Conservation (phyloP, 2,797 vertebrate species). For the Tolypeutes matacus region DNA sequence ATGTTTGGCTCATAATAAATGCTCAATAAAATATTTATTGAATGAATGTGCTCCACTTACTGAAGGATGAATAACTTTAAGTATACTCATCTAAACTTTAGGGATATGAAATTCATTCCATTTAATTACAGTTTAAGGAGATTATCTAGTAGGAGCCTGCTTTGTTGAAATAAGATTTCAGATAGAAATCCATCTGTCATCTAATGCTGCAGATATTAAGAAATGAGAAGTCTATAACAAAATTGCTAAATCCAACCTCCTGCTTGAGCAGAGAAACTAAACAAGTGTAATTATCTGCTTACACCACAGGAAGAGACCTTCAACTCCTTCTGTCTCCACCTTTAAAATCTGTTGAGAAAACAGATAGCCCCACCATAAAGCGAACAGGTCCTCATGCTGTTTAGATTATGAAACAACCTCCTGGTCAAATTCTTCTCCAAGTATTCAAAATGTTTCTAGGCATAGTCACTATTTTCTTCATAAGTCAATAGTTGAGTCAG, state of each 20-base stretch:
- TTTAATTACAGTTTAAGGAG: constrained; percentile 76
- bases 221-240: constrained; percentile 64
- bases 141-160: constrained; percentile 73
- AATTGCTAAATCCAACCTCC: constrained; percentile 56
- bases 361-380: neutral
- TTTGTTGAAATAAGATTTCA: constrained; percentile 76
- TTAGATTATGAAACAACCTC: constrained; percentile 5
- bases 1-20: constrained; percentile 51
- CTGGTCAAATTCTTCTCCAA: constrained; percentile 49
- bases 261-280: constrained; percentile 25
- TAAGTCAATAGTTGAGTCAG: neutral
- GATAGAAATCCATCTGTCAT: constrained; percentile 73
- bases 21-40: constrained; percentile 74
- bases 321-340: constrained; percentile 30
- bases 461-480: neutral
- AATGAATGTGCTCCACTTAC: constrained; percentile 48
- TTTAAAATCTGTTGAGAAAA: constrained; percentile 70
- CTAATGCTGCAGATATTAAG: constrained; percentile 77
- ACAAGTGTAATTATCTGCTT: constrained; percentile 70
- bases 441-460: constrained; percentile 15
- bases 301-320: constrained; percentile 39
- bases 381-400: constrained; percentile 32
- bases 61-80: constrained; percentile 50
- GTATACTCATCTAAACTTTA: constrained; percentile 43
- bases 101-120: constrained; percentile 70